Conservation (phyloP, 1,140 invertebrate species). For the Orius laevigatus region DNA sequence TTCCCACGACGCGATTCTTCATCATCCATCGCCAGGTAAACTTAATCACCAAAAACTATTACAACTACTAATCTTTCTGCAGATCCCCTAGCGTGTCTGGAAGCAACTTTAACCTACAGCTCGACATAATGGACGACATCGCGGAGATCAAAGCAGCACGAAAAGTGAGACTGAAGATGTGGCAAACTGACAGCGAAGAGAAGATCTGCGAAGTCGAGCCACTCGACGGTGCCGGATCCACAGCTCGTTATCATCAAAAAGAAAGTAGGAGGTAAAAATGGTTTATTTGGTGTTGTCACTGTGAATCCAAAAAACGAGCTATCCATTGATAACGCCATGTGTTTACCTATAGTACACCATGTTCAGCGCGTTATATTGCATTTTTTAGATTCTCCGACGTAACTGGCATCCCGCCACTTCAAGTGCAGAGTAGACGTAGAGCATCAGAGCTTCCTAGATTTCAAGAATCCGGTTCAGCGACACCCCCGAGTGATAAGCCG, state of each 20-base stretch:
- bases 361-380: too few relatives aligned
- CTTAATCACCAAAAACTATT: neutral
- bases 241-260: slow-evolving; percentile 17
- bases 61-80: neutral
- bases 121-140: slow-evolving; percentile 77
- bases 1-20: slow-evolving; percentile 20
- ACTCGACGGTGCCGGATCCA: slow-evolving; percentile 37
- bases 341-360: too few relatives aligned
- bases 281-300: neutral
- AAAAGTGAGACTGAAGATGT: slow-evolving; percentile 65
- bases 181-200: slow-evolving; percentile 56
- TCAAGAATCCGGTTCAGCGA: neutral
- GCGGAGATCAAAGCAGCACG: slow-evolving; percentile 45
- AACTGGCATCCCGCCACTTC: slow-evolving; percentile 12
- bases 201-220: slow-evolving; percentile 64
- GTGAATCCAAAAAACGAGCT: too few relatives aligned
- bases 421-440: slow-evolving; percentile 13
- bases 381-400: slow-evolving; percentile 19
- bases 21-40: slow-evolving; percentile 9
- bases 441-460: slow-evolving; percentile 19
- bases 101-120: slow-evolving; percentile 60
- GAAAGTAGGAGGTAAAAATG: slow-evolving; percentile 7
- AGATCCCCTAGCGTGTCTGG: slow-evolving; percentile 51
- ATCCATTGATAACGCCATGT: too few relatives aligned
- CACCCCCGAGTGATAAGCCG: neutral